These are phyloP conservation scores for Enteromius radiatus DNA, from an alignment of 2,797 vertebrate species.

Conservation along the genomic window DNA sequence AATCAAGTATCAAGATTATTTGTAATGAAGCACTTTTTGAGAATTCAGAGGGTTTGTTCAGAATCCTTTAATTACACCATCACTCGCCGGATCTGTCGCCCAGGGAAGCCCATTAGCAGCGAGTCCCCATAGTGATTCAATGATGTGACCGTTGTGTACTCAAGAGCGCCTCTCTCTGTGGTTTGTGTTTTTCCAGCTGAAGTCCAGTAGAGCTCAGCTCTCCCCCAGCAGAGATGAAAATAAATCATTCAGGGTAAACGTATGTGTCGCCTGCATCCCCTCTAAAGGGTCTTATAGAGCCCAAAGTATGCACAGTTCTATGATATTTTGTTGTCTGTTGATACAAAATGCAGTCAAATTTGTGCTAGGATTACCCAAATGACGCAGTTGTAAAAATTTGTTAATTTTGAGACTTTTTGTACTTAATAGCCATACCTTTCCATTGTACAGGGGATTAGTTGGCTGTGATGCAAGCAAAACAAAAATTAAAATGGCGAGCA, in stretches of 20 bases:
- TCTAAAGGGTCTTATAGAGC: neutral
- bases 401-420: neutral
- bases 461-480: neutral
- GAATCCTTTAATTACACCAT: slow-evolving; percentile 61
- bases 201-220: slow-evolving; percentile 71
- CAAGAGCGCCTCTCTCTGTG: slow-evolving; percentile 75
- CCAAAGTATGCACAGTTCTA: neutral
- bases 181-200: slow-evolving; percentile 83
- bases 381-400: neutral
- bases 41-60: slow-evolving; percentile 17
- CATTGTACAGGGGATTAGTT: neutral
- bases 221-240: slow-evolving; percentile 64
- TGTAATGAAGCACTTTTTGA: slow-evolving; percentile 15
- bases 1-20: slow-evolving; percentile 1
- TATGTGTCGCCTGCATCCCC: slow-evolving; percentile 46
- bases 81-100: slow-evolving; percentile 72
- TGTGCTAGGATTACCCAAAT: neutral
- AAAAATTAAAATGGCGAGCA: neutral
- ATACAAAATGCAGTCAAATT: neutral
- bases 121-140: slow-evolving; percentile 45
- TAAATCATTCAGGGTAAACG: slow-evolving; percentile 68
- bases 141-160: slow-evolving; percentile 70
- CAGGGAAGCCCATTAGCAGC: slow-evolving; percentile 68
- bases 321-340: neutral
- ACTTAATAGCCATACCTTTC: neutral